Conservation (phyloP, 2,113 vertebrate species). For the Pyxicephalus adspersus region DNA sequence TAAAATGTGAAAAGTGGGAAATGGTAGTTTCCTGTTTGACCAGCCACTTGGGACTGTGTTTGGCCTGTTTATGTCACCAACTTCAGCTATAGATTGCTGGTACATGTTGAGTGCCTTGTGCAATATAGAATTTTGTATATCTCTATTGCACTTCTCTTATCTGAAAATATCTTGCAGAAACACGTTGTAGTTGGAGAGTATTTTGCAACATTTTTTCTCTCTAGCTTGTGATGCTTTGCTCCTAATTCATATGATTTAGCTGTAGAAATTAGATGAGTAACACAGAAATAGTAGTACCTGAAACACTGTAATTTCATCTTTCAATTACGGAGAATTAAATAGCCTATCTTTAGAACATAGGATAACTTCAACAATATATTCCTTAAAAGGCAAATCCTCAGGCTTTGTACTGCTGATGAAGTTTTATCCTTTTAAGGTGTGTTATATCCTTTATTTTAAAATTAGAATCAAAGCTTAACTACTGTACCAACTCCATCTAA, state of each 20-base stretch:
- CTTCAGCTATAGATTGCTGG: no score
- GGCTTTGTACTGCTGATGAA: not conserved
- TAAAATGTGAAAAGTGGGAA: no score
- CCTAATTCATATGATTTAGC: constrained; percentile 31
- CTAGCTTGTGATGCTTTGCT: not conserved
- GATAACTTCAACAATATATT: constrained; percentile 1
- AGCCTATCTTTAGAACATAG: not conserved
- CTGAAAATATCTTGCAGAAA: constrained; percentile 1
- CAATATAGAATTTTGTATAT: constrained; percentile 15
- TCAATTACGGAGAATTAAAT: constrained; percentile 36
- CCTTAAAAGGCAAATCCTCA: constrained; percentile 29
- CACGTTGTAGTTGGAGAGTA: not conserved
- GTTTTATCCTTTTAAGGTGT: not conserved
- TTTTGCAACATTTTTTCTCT: not conserved
- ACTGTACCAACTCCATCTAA: no score
- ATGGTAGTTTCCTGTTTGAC: not conserved
- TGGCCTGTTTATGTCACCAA: not conserved
- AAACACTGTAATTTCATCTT: constrained; percentile 26
- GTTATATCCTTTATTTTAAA: not conserved
- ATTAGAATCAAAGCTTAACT: not conserved
- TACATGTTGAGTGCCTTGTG: not conserved
- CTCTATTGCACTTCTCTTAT: not conserved
- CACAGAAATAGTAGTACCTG: constrained; percentile 3
- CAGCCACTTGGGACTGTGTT: not conserved
- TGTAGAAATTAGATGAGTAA: constrained; percentile 15